Percentiles rank a stretch among this genome's conserved stretches.
These are phyloP conservation scores for Xenentodon cancila DNA, from an alignment of 2,797 vertebrate genomes.

Conservation along the genomic window DNA sequence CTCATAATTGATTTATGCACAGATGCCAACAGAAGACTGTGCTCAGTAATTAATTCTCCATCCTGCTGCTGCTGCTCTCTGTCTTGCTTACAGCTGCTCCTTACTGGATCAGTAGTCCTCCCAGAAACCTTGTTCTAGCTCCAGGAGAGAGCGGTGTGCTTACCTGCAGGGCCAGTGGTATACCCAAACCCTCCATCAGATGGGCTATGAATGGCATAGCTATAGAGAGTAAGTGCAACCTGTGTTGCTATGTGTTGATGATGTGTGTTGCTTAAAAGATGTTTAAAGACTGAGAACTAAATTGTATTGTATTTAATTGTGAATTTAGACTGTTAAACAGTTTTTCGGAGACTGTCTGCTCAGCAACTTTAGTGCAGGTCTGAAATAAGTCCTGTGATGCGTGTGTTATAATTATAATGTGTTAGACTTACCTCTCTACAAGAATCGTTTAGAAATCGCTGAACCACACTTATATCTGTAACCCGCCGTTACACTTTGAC, in stretches of 20 bases:
- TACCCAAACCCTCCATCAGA: slow-evolving; percentile 89
- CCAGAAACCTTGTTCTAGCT: slow-evolving; percentile 91
- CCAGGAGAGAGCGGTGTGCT: slow-evolving; percentile 89
- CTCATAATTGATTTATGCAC: slow-evolving; percentile 68
- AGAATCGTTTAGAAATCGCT: too few relatives aligned
- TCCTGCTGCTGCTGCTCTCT: slow-evolving; percentile 33
- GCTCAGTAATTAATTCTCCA: slow-evolving; percentile 60
- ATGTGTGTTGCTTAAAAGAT: too few relatives aligned
- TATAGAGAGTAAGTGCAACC: slow-evolving; percentile 88
- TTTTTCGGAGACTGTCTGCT: too few relatives aligned
- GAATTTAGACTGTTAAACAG: too few relatives aligned
- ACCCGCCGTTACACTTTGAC: slow-evolving; percentile 13
- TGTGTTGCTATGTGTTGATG: too few relatives aligned
- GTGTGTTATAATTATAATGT: too few relatives aligned
- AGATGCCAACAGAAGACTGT: slow-evolving; percentile 43
- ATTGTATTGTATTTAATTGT: too few relatives aligned
- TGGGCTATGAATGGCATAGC: slow-evolving; percentile 93
- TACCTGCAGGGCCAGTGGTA: slow-evolving; percentile 92
- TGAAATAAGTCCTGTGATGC: too few relatives aligned
- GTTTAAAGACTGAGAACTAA: too few relatives aligned
- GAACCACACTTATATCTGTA: background rate
- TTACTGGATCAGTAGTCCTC: slow-evolving; percentile 91
- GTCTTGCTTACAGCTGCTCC: slow-evolving; percentile 87
- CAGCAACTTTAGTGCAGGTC: too few relatives aligned
- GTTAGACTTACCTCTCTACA: too few relatives aligned